These are phyloP conservation scores for Dicaeum eximium DNA, from an alignment of 2,113 vertebrate genomes.

Conservation along the genomic window DNA sequence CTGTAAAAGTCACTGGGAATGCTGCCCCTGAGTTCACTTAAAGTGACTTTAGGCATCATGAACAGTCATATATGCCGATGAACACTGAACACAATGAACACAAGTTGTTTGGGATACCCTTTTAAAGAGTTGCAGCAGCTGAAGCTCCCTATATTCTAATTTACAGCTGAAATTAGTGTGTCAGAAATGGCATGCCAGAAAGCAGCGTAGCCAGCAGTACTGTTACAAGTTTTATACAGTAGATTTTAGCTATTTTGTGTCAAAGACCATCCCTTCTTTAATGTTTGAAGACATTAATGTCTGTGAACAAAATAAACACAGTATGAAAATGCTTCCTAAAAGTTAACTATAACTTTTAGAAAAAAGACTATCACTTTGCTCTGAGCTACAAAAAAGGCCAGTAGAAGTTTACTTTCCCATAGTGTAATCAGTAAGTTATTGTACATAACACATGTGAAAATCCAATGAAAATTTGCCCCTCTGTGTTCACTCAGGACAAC, in stretches of 20 bases:
- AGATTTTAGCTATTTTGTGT: not conserved
- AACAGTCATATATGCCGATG: not conserved
- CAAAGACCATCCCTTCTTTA: not conserved
- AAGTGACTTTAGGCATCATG: not conserved
- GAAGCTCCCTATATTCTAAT: not conserved
- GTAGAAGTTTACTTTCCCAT: not conserved
- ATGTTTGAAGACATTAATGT: too few species aligned
- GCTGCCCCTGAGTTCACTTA: not conserved
- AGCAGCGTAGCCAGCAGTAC: accelerated
- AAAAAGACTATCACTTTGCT: not conserved
- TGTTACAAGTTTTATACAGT: not conserved
- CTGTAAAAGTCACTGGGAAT: not conserved
- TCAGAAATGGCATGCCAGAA: not conserved
- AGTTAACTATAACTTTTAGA: not conserved
- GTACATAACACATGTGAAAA: not conserved
- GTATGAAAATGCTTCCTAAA: not conserved
- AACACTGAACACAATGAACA: not conserved
- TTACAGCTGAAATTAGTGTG: not conserved
- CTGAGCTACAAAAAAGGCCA: not conserved
- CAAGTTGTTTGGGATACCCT: not conserved
- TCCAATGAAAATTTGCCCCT: not conserved
- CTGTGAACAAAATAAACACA: not conserved
- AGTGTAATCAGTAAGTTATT: not conserved
- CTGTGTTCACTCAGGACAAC: not conserved
- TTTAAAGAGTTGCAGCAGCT: not conserved